Evolutionary conservation across 2,797 vertebrate genomes (phyloP).

Genomic region (Xyrichtys novacula): DNA sequence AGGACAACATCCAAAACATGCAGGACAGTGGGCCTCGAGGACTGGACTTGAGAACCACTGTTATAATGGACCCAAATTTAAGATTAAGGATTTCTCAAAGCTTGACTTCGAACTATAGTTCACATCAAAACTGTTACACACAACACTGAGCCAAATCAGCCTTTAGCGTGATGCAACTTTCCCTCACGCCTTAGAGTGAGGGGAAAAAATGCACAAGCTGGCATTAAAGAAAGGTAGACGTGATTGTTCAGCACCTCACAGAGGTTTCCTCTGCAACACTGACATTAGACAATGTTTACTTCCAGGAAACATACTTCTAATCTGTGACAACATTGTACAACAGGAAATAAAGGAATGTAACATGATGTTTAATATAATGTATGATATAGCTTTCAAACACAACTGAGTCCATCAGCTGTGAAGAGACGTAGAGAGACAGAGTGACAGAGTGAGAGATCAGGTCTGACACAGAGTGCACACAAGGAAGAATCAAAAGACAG

Average conservation of each 20-base stretch:
- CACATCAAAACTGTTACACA: background rate
- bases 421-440: constrained; percentile 59
- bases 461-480: constrained; percentile 79
- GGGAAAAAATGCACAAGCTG: background rate
- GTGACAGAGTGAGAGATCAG: constrained; percentile 74
- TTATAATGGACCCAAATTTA: too few species aligned
- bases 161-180: constrained; percentile 22
- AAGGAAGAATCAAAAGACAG: constrained; percentile 78
- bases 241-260: background rate
- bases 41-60: too few species aligned
- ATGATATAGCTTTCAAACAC: constrained; percentile 73
- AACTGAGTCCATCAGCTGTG: constrained; percentile 68
- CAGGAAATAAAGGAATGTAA: constrained; percentile 25
- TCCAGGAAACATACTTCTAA: background rate
- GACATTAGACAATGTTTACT: constrained; percentile 10
- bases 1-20: too few species aligned
- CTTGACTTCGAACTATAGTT: background rate
- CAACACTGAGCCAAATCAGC: constrained; percentile 13
- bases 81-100: background rate
- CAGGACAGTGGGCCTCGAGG: too few species aligned
- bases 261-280: constrained; percentile 6
- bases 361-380: constrained; percentile 53
- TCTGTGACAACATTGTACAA: constrained; percentile 17
- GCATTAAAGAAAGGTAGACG: background rate
- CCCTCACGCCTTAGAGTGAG: background rate